Percentiles rank a stretch among this genome's conserved stretches.
Evolutionary conservation across 2,113 vertebrate species (phyloP).

Genomic region (Tachuris rubrigastra): DNA sequence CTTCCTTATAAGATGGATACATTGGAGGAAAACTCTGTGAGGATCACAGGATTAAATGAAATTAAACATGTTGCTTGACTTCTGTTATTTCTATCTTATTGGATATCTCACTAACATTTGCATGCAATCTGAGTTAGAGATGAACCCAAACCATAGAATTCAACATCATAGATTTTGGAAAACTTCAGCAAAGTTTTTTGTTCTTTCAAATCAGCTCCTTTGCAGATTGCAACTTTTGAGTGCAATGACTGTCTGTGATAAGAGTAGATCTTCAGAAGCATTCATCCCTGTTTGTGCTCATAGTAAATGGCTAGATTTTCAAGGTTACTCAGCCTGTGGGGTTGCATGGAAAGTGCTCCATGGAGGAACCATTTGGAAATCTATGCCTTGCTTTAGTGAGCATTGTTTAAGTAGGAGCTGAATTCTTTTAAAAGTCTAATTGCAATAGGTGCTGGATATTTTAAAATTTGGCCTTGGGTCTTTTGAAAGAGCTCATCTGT

Average conservation of each 20-base stretch:
- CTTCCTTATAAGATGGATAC: neutral
- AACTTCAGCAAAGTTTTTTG: neutral
- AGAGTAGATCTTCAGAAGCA: neutral
- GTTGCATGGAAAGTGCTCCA: neutral
- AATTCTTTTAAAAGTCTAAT: neutral
- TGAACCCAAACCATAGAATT: neutral
- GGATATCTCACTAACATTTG: neutral
- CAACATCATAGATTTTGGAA: neutral
- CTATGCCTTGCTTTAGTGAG: neutral
- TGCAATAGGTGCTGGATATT: neutral
- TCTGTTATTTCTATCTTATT: neutral
- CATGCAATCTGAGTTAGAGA: neutral
- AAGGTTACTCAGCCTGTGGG: neutral
- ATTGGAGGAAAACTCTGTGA: neutral
- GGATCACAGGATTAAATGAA: neutral
- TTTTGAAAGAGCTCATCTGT: neutral
- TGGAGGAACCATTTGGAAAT: neutral
- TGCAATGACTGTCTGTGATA: neutral
- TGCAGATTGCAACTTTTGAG: neutral
- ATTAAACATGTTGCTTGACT: neutral
- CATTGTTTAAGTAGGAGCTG: neutral
- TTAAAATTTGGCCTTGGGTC: neutral
- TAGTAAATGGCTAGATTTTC: neutral
- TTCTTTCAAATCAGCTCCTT: neutral
- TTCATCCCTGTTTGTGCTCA: neutral